phyloP scores from a whole-genome alignment of 2,888 invertebrate species.

The Heteromyza rotundicornis region DNA sequence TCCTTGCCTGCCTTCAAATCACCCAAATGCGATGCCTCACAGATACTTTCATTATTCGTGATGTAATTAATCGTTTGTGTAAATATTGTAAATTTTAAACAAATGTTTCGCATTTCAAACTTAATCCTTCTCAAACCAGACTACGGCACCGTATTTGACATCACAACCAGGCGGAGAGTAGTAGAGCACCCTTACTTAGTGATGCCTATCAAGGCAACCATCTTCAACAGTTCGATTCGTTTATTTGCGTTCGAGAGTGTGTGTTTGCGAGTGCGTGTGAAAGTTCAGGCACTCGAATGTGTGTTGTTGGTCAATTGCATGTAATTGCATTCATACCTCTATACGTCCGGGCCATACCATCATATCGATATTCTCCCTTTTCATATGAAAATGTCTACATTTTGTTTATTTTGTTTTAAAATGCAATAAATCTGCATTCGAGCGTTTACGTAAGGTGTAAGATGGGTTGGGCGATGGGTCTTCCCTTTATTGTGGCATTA shows the following conservation, averaged over 20 bases:
- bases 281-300: conserved; percentile 5
- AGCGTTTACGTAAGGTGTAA: not conserved
- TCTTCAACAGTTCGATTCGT: not conserved
- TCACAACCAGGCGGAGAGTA: not conserved
- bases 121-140: not conserved
- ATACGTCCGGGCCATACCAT: not conserved
- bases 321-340: too few species aligned
- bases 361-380: not conserved
- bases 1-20: conserved; percentile 13
- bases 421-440: conserved; percentile 10
- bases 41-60: conserved; percentile 13
- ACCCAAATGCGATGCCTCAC: not conserved
- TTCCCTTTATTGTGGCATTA: not conserved
- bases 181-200: not conserved
- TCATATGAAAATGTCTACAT: conserved; percentile 2
- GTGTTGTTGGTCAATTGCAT: not conserved
- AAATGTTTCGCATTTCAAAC: conserved; percentile 10
- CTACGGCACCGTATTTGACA: not conserved
- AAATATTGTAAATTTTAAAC: conserved; percentile 38
- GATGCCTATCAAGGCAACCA: not conserved
- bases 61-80: conserved; percentile 49
- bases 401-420: conserved; percentile 23
- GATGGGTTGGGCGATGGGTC: not conserved
- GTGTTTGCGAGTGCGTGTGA: conserved; percentile 3
- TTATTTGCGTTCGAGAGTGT: not conserved